Evolutionary conservation across 2,797 vertebrate genomes (phyloP).

Genomic region (Rhadinocentrus ornatus): DNA sequence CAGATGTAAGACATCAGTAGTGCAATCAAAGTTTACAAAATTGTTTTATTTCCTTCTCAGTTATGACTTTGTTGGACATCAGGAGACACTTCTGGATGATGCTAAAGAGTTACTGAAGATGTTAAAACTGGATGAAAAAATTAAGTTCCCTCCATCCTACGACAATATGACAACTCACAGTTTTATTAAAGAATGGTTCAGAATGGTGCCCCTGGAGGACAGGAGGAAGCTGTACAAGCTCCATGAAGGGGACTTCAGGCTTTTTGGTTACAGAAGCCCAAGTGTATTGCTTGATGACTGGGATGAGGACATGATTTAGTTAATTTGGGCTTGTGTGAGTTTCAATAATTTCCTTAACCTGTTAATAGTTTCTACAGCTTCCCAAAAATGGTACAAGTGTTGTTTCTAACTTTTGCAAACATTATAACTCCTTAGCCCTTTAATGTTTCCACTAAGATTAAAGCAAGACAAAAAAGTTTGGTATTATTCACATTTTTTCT

Average conservation of each 20-base stretch:
- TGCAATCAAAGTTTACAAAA: neutral
- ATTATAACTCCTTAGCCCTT: too few relatives aligned
- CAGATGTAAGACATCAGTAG: neutral
- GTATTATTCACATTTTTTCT: too few relatives aligned
- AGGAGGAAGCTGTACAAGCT: conserved; percentile 86
- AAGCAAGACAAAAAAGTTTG: too few relatives aligned
- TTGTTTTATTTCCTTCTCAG: conserved; percentile 13
- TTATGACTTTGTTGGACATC: conserved; percentile 90
- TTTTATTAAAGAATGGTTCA: conserved; percentile 86
- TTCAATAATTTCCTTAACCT: too few relatives aligned
- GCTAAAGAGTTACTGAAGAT: conserved; percentile 81
- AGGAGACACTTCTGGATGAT: conserved; percentile 87
- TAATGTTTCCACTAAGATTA: too few relatives aligned
- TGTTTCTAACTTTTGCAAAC: too few relatives aligned
- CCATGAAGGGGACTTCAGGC: conserved; percentile 85
- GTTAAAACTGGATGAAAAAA: conserved; percentile 81
- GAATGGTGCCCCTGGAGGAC: conserved; percentile 83
- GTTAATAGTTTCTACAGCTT: too few relatives aligned
- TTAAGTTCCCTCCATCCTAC: conserved; percentile 86
- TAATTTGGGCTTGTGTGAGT: too few relatives aligned
- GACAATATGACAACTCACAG: conserved; percentile 83
- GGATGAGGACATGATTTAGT: conserved; percentile 20
- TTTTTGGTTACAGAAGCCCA: conserved; percentile 88
- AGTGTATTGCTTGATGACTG: conserved; percentile 40
- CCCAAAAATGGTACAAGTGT: too few relatives aligned